Conservation (phyloP, 2,113 vertebrate species). For the Neofelis nebulosa region DNA sequence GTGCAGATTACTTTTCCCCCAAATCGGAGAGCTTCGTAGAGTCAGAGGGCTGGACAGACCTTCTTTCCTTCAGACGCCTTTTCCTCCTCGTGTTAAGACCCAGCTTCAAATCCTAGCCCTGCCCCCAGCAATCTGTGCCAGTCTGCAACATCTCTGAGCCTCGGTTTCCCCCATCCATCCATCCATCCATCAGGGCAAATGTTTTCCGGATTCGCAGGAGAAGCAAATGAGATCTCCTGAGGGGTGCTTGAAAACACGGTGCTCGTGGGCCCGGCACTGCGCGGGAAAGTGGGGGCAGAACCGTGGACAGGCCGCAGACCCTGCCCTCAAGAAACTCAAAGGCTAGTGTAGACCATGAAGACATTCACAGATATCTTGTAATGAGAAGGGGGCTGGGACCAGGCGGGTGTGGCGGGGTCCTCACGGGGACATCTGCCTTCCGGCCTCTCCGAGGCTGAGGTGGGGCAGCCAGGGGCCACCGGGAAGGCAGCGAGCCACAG, state of each 20-base stretch:
- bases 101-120: neutral
- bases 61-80: neutral
- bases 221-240: accelerated
- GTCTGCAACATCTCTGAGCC: neutral
- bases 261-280: accelerated
- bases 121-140: neutral
- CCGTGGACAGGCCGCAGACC: accelerated
- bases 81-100: neutral
- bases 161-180: neutral
- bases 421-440: accelerated
- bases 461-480: neutral
- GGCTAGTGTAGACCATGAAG: neutral
- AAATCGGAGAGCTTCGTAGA: constrained; percentile 9
- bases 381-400: neutral
- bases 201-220: neutral
- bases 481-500: accelerated
- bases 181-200: accelerated
- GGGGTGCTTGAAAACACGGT: neutral
- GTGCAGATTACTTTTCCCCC: neutral
- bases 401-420: accelerated
- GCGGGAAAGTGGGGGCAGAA: accelerated
- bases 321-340: neutral
- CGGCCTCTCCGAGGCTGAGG: too few species aligned
- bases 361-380: too few species aligned
- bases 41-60: neutral